Base-by-base conservation (phyloP, 2,113 vertebrate species). In the Pelobates fuscus region DNA sequence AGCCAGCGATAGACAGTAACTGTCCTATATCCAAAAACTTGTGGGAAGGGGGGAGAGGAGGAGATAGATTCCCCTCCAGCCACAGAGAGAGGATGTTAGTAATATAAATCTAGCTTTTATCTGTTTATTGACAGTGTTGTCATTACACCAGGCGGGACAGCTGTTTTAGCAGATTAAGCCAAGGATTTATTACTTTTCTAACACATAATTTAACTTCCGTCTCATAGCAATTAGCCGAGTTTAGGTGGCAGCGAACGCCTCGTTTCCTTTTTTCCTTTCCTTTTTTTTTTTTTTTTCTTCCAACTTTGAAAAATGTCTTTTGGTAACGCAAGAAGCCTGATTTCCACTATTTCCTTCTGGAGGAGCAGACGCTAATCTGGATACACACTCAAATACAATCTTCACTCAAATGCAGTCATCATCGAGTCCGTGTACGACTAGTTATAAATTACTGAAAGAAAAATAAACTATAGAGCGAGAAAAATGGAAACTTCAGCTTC, bases 171-270 rank as follows among this genome's bases (percentile, higher is more conserved):
- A 67, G 72, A 67, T 75, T 75, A 75, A 6, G 24, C 2, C 5
- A 2, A 52, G 65, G 73, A 77, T 77, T 77, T 43, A 68, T 77
- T 60, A 64, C 66, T 57, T 68, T 49, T 77, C 67, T 75, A 75
- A 59, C 64, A 67, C 64, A 77, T 67, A 61, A 67, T 77, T 77
- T 68, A 61, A 59, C 73, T 61, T 61, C 65, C 41, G 73, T 68
- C 73, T 52, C 73, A 52, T 12, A 77, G 65, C 57, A 77, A 77
- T 77, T 77, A 77, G 58, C 52, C n/a, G 43, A 54, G 44, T 46
- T 20, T 52, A 63, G 61, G 70, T 63, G 71, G 27, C 46, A 73
- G 71, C 20, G 43, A 63, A 54, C 60, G 24, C 15, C 20, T 10
- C 12, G n/a, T 18, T 29, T 44, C 26, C 72, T 29, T 25, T 37